Base-by-base conservation (phyloP, 2,797 vertebrate species). In the Serranus cabrilla region DNA sequence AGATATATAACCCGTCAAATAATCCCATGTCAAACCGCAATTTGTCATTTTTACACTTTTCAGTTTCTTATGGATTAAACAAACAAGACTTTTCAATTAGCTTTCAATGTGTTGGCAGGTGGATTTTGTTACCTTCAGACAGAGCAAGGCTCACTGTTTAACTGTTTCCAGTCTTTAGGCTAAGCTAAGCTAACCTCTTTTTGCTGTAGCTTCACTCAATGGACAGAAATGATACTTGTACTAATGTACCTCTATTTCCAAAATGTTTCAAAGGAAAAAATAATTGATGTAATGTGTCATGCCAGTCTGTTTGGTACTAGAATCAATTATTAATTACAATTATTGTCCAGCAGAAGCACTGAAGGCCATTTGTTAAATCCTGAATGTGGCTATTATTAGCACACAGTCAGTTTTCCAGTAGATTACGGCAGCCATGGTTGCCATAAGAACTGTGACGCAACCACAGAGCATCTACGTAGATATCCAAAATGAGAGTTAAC, bases 341-440 rank as follows among this genome's bases (percentile, higher is more conserved):
- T n/a, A n/a, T n/a, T 64, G 34, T 70, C 17, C 21, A 52, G 23
- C 39, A 54, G 40, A 54, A 21, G 27, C 50, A 25, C 42, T 49
- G 27, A 13, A 42, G 46, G 42, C 23, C n/a, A 50, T 21, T 23
- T 50, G 58, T 76, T 39, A 10, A 14, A 55, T 50, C 37, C 12
- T 66, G 47, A 74, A 52, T 40, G 58, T 64, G 63, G 34, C 63
- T 76, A 49, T 79, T 74, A 50, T 74, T 67, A 71, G 63, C 14
- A 2, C 52, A 34, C 61, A 63, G 46, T 20, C 66, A 18, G n/a
- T 74, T 58, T 47, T 54, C 43, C 34, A 11, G 60, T 20, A 18
- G 16, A 57, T 18, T 40, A 64, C 25, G 20, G 68, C 57, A 52
- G 65, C 52, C 55, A 13, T 17, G 20, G 76, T 65, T 69, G 23